phyloP scores from a whole-genome alignment of 2,113 vertebrate genomes.

The Upupa epops region DNA sequence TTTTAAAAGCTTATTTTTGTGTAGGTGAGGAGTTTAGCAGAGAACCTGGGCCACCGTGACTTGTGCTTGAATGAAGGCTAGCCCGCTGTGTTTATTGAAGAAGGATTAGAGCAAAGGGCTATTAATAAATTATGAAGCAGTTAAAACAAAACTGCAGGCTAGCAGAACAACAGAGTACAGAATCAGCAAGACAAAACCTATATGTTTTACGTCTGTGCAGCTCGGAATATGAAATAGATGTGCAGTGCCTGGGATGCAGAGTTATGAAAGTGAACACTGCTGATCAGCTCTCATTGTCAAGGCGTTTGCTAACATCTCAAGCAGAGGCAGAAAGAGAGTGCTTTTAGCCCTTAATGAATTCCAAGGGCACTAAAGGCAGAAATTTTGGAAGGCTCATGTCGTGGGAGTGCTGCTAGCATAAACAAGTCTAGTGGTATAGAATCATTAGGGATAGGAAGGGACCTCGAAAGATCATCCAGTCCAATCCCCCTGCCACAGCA shows the following conservation, averaged over 20 bases:
- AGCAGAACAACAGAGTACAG: conserved; percentile 33
- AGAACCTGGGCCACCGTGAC: not conserved
- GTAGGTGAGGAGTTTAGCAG: conserved; percentile 38
- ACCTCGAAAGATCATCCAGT: too few relatives aligned
- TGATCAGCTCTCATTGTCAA: not conserved
- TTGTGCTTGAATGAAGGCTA: conserved; percentile 44
- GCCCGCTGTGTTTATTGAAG: conserved; percentile 33
- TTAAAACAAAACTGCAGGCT: conserved; percentile 49
- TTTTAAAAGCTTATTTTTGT: conserved; percentile 58
- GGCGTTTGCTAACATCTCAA: not conserved
- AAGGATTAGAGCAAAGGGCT: conserved; percentile 45
- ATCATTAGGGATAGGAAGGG: too few relatives aligned
- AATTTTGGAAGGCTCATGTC: not conserved
- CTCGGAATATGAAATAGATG: conserved; percentile 3
- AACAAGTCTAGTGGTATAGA: not conserved
- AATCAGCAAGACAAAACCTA: conserved; percentile 46
- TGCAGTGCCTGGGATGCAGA: not conserved
- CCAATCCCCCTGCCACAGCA: too few relatives aligned
- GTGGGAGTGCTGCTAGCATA: not conserved
- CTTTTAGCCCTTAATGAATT: not conserved
- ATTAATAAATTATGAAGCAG: conserved; percentile 65
- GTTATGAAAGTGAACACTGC: not conserved
- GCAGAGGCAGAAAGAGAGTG: not conserved
- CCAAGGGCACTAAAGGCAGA: not conserved
- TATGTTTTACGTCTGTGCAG: not conserved